Base-by-base conservation (phyloP, 1,140 invertebrate genomes). In the Pseudomyrmex cubaensis region DNA sequence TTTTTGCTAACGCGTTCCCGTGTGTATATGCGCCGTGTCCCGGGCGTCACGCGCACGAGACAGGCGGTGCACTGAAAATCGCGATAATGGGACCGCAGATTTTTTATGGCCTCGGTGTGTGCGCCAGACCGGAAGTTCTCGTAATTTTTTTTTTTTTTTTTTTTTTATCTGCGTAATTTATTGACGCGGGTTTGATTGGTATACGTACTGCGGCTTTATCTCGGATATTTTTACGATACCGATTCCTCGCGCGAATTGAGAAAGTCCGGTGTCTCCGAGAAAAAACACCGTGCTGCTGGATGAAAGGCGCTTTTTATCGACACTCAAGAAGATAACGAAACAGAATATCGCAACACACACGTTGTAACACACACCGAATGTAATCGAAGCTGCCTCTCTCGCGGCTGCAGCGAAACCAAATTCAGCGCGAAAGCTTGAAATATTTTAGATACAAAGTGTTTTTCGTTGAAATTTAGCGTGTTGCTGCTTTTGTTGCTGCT, bases 61-160 rank as follows among this genome's bases (percentile, higher is more conserved):
- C 46, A 35, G 48, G 20, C 44, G 66, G 59, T 77, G 56, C 35
- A 46, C 22, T 35, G 44, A 64, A 80, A 80, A 80, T 80, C 69
- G 66, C 66, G 66, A 72, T 80, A 80, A 80, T 70, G 44, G 64
- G 54, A 25, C 82, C 56, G 69, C 46, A n/a, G 44, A 76, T 61
- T 67, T 82, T 67, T 66, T 77, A 22, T 59, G 17, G 44, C 35
- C 20, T 46, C 35, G 8, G 50, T 15, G 73, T 48, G 15, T 35
- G 12, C 63, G 15, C 8, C 0, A 48, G 20, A 35, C 10, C 15
- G 20, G 35, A n/a, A 59, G 44, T 59, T 80, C 17, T 25, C 44
- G 56, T n/a, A 48, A 70, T 59, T 70, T 70, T 78, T 80, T 61
- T 35, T 70, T 70, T 35, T 35, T 35, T 80, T 61, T 35, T 70